Evolutionary conservation across 2,113 vertebrate species (phyloP).

Genomic region (Ictidomys tridecemlineatus): DNA sequence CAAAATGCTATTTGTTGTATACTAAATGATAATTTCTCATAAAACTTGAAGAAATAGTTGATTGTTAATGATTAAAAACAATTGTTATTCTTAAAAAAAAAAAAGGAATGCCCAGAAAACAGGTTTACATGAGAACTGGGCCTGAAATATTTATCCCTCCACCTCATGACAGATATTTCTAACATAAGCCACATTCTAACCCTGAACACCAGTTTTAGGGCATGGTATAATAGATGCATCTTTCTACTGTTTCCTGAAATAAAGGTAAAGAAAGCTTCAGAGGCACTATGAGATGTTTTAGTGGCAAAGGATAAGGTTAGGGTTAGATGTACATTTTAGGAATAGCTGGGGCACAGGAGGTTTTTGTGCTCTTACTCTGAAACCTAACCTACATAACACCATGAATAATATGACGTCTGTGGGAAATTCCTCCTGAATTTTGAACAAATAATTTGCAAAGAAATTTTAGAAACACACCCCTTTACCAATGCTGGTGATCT

Average conservation of each 20-base stretch:
- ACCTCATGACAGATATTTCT: not conserved
- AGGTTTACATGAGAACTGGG: not conserved
- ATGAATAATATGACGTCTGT: not conserved
- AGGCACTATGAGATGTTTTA: not conserved
- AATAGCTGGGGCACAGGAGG: not conserved
- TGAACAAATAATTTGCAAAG: conserved; percentile 36
- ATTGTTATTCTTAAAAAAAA: not conserved
- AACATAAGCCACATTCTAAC: not conserved
- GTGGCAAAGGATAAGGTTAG: not conserved
- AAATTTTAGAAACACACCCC: not conserved
- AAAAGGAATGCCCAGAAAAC: not conserved
- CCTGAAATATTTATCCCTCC: not conserved
- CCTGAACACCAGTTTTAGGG: not conserved
- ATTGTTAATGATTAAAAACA: not conserved
- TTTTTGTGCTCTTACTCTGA: conserved; percentile 21
- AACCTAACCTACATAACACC: not conserved
- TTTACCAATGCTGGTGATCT: not conserved
- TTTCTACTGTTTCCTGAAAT: not conserved
- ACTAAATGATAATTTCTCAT: not conserved
- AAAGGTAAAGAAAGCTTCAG: not conserved
- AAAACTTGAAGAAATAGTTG: conserved; percentile 8
- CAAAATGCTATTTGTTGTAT: not conserved
- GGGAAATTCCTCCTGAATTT: not conserved
- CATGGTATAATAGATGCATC: not conserved
- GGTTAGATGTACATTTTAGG: not conserved